Evolutionary conservation across 1,140 invertebrate species (phyloP).

Genomic region (Branchinecta lindahli): DNA sequence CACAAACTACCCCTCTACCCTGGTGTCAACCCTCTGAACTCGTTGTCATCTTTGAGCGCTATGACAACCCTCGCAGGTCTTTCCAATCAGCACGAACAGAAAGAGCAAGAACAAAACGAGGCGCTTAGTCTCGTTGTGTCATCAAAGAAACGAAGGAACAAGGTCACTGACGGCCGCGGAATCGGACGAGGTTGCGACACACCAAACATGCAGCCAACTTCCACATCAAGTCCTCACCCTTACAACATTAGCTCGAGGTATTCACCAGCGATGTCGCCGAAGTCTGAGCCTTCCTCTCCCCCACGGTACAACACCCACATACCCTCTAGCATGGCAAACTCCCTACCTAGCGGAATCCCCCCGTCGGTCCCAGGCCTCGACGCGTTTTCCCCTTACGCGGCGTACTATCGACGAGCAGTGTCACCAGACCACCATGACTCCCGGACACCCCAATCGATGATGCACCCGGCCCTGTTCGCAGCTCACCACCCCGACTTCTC

Average conservation of each 20-base stretch:
- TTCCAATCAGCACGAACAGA: constrained; percentile 31
- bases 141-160: constrained; percentile 69
- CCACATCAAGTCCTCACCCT: neutral
- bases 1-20: neutral
- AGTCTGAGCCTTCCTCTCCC: neutral
- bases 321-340: constrained; percentile 25
- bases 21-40: constrained; percentile 23
- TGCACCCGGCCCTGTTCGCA: constrained; percentile 35
- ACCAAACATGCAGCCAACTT: neutral
- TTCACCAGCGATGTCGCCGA: neutral
- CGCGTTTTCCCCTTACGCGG: constrained; percentile 14
- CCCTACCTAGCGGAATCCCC: constrained; percentile 21
- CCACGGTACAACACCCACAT: constrained; percentile 21
- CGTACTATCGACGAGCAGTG: neutral
- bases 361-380: constrained; percentile 21
- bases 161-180: constrained; percentile 81
- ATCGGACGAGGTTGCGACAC: neutral
- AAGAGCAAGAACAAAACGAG: constrained; percentile 69
- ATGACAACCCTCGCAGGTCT: constrained; percentile 30
- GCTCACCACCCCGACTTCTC: constrained; percentile 30
- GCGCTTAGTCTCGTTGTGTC: constrained; percentile 81
- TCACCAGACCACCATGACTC: constrained; percentile 24
- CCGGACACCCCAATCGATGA: constrained; percentile 29
- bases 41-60: constrained; percentile 10
- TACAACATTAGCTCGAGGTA: neutral